A percentile compares a stretch with the other conserved stretches of the same genome.
Conservation (phyloP, 1,140 invertebrate species). For the Lucilia cuprina region DNA sequence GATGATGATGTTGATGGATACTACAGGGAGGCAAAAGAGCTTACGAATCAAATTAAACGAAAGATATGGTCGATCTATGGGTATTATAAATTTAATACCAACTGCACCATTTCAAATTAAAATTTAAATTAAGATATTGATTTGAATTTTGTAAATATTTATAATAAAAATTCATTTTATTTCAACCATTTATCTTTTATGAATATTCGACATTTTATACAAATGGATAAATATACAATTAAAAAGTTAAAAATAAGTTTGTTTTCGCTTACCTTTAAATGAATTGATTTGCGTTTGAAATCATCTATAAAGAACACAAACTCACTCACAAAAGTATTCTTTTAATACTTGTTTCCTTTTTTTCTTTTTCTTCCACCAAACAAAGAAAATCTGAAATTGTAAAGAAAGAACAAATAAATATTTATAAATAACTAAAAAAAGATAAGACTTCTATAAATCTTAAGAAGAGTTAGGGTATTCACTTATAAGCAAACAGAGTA, state of each 20-base stretch:
- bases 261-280: not conserved
- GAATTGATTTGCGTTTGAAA: not conserved
- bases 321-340: not conserved
- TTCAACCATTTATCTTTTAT: too few species aligned
- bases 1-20: not conserved
- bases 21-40: not conserved
- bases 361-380: not conserved
- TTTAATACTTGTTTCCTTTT: not conserved
- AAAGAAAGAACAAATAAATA: not conserved
- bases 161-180: too few species aligned
- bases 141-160: not conserved
- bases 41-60: not conserved
- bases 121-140: not conserved
- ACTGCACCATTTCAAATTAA: not conserved
- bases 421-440: not conserved
- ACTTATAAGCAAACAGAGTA: too few species aligned
- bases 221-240: not conserved
- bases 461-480: not conserved
- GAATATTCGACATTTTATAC: too few species aligned
- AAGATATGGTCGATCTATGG: not conserved
- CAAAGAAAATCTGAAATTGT: not conserved
- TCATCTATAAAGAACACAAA: not conserved
- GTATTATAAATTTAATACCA: constrained; percentile 4
- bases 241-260: not conserved
- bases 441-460: not conserved